Evolutionary conservation across 2,888 invertebrate genomes (phyloP), one percentile per base, ranked within the genome.

Genomic region (Nomada fabriciana): DNA sequence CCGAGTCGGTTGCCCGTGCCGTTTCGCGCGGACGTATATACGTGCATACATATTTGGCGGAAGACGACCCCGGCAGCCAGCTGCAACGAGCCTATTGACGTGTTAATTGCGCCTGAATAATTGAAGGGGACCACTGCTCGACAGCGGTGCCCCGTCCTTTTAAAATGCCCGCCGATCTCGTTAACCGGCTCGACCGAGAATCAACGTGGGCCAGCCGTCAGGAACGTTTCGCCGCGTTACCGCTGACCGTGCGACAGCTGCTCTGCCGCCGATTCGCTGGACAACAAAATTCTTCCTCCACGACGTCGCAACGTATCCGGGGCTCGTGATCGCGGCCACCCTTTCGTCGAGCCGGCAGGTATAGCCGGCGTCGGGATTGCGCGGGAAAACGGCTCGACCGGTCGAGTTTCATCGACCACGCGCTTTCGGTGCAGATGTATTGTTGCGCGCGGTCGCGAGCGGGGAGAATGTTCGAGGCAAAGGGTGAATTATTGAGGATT

Each of bases 41-140:
- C 36, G 36, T 85, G 79, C 86, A 82, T 88, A 88, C 86, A 86
- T 82, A 85, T 88, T 88, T 86, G 86, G 83, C 84, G 76, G 87
- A 86, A 83, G 86, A 86, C 88, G 79, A 76, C 70, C 75, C 86
- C 85, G 89, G 90, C 87, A 91, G 90, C 88, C 89, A 90, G 90
- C 89, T 91, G 91, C 91, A 88, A 88, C 88, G 89, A 89, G 89
- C 89, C 91, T 91, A 92, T 91, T 92, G 92, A 91, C 91, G 91
- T 89, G 91, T 91, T 92, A 92, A 92, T 92, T 92, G 92, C 92
- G 86, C 88, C 87, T 92, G 91, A 92, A 92, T 92, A 91, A 92
- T 92, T 90, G 87, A 92, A 88, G 86, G 83, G 78, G 81, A 78
- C 74, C 86, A 84, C 82, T 88, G 86, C 88, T 86, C 89, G 87